Conservation (phyloP, 2,113 vertebrate species). For the Hemibates koningsi region DNA sequence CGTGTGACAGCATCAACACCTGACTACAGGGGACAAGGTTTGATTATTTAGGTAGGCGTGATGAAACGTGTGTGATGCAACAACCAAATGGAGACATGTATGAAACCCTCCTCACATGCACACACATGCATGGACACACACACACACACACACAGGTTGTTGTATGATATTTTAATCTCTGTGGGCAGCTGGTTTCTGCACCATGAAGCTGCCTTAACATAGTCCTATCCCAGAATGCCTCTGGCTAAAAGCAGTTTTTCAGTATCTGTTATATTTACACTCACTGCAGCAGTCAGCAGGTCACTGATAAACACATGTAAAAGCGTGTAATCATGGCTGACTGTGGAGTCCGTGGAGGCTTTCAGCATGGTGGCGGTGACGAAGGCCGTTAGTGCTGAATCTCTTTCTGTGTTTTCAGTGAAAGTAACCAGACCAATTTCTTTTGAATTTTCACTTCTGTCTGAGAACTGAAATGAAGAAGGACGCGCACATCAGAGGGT, state of each 20-base stretch:
- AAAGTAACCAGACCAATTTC: not conserved
- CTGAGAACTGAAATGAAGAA: not conserved
- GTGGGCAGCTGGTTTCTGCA: not conserved
- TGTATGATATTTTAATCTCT: not conserved
- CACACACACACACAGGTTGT: not conserved
- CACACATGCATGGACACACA: not conserved
- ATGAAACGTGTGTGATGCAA: not conserved
- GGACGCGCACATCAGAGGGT: not conserved
- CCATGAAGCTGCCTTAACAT: not conserved
- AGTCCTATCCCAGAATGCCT: not conserved
- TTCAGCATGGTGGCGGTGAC: not conserved
- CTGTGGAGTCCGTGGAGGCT: not conserved
- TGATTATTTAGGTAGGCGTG: not conserved
- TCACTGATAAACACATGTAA: not conserved
- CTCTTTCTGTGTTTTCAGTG: not conserved
- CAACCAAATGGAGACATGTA: not conserved
- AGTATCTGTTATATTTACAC: not conserved
- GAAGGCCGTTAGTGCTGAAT: not conserved
- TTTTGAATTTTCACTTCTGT: slow-evolving; percentile 1
- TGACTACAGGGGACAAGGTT: not conserved
- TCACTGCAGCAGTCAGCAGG: not conserved
- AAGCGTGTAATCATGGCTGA: not conserved
- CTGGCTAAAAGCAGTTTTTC: not conserved
- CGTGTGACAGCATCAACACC: not conserved
- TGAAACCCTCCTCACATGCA: not conserved